Conservation (phyloP, 2,797 vertebrate genomes). For the Scomberomorus guttatus region DNA sequence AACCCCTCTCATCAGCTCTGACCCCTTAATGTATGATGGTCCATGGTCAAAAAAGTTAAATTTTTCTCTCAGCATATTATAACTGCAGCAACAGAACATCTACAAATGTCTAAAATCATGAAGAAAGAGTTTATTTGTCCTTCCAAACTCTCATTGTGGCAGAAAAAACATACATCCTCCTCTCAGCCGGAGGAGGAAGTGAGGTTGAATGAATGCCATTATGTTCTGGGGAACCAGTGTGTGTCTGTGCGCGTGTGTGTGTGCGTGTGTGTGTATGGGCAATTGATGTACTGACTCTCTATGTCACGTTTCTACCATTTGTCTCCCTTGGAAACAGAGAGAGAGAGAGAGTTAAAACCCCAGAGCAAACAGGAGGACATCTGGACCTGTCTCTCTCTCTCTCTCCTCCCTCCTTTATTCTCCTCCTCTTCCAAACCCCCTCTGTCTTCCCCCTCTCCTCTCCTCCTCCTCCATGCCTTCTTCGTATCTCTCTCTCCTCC, state of each 20-base stretch:
- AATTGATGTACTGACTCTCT: constrained; percentile 58
- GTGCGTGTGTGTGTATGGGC: constrained; percentile 22
- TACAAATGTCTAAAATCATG: not conserved
- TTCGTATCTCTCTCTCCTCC: constrained; percentile 2
- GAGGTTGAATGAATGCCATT: constrained; percentile 45
- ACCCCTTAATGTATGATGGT: not conserved
- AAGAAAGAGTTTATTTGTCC: constrained; percentile 26
- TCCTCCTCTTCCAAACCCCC: constrained; percentile 7
- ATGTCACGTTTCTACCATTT: constrained; percentile 80
- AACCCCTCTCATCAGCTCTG: not conserved
- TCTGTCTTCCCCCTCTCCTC: not conserved
- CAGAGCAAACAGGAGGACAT: constrained; percentile 78
- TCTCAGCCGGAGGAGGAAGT: constrained; percentile 48
- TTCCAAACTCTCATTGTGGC: constrained; percentile 27
- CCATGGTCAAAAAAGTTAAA: not conserved
- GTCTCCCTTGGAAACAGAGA: constrained; percentile 80
- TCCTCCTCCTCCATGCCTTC: constrained; percentile 19
- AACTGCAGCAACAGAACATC: not conserved
- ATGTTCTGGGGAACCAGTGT: not conserved
- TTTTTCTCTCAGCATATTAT: too few species aligned
- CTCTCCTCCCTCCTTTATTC: constrained; percentile 16
- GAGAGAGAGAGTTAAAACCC: constrained; percentile 74
- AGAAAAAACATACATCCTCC: constrained; percentile 23
- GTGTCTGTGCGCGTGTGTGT: constrained; percentile 22
- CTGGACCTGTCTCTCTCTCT: constrained; percentile 59